phyloP scores from a whole-genome alignment of 2,797 vertebrate species.

The Choloepus didactylus region DNA sequence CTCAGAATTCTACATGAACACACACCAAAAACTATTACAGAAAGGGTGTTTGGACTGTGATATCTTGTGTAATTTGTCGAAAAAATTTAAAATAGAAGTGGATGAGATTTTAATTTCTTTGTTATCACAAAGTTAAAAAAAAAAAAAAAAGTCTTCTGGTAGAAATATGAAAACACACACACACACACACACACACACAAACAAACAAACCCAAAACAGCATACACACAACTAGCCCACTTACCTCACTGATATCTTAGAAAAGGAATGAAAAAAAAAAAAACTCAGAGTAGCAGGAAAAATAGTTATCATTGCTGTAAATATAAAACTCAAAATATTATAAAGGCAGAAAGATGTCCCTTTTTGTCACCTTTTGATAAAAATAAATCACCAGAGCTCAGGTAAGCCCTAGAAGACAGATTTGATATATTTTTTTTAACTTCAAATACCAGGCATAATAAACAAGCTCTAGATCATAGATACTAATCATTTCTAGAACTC shows the following conservation, averaged over 20 bases:
- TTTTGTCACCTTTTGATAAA: background rate
- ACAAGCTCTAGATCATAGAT: background rate
- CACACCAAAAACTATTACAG: background rate
- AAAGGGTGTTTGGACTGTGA: background rate
- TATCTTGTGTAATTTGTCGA: background rate
- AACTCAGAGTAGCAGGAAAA: background rate
- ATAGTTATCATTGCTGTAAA: background rate
- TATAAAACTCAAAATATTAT: background rate
- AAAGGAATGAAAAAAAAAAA: background rate
- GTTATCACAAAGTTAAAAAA: background rate
- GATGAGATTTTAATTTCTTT: conserved; percentile 33
- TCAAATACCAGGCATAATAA: background rate
- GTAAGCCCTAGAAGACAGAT: background rate
- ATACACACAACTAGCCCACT: background rate
- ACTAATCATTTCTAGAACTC: background rate
- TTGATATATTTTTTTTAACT: background rate
- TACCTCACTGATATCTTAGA: background rate
- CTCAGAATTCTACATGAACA: background rate
- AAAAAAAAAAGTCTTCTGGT: background rate
- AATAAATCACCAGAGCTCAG: background rate
- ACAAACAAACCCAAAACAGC: background rate
- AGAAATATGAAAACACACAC: background rate
- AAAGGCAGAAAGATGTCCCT: background rate
- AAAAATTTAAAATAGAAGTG: background rate
- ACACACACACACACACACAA: too few relatives aligned